These are phyloP conservation scores for Poeciliopsis occidentalis DNA, from an alignment of 2,113 vertebrate species.

Conservation along the genomic window DNA sequence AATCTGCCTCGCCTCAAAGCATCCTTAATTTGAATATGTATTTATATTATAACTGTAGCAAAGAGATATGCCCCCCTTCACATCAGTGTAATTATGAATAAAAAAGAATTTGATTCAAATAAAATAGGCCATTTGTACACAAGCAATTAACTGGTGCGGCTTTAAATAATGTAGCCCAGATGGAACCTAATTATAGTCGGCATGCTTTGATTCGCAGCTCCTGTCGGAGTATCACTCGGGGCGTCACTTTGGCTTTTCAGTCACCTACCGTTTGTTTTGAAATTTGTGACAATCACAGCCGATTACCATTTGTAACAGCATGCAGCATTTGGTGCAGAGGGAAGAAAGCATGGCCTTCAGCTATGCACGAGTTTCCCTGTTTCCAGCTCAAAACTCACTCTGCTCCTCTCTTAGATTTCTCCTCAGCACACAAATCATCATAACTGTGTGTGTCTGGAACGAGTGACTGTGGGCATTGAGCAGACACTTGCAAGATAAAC, in stretches of 20 bases:
- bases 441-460: constrained; percentile 43
- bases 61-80: constrained; percentile 67
- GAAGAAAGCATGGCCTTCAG: constrained; percentile 78
- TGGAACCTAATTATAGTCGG: constrained; percentile 84
- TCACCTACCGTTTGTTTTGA: constrained; percentile 80
- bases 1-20: constrained; percentile 45
- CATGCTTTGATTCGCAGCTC: constrained; percentile 79
- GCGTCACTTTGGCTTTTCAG: constrained; percentile 79
- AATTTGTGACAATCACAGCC: constrained; percentile 80
- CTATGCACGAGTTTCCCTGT: constrained; percentile 72
- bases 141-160: constrained; percentile 81
- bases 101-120: constrained; percentile 79
- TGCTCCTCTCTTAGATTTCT: constrained; percentile 58
- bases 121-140: constrained; percentile 83
- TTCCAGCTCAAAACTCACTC: constrained; percentile 67
- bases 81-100: constrained; percentile 80
- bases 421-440: constrained; percentile 70
- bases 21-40: constrained; percentile 64
- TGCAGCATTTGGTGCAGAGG: constrained; percentile 70
- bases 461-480: constrained; percentile 2
- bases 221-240: constrained; percentile 76
- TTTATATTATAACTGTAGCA: constrained; percentile 69
- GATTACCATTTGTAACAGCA: constrained; percentile 79
- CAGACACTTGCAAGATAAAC: constrained; percentile 34
- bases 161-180: constrained; percentile 83